A percentile compares a stretch with the other conserved stretches of the same genome.
These are phyloP conservation scores for Mus spicilegus DNA, from an alignment of 2,113 vertebrate genomes.

Conservation along the genomic window DNA sequence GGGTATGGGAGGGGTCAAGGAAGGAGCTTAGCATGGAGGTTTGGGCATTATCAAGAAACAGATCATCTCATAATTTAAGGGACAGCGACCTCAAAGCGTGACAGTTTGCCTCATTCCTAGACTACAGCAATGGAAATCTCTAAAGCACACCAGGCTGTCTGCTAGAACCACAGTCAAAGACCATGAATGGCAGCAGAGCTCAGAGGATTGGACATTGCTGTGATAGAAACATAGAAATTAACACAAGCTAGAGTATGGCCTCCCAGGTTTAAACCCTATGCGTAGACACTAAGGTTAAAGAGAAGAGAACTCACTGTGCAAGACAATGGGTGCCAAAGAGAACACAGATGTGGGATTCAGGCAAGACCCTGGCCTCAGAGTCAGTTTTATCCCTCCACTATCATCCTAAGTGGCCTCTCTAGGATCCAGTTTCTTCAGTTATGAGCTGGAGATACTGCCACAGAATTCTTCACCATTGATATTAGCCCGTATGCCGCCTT, in stretches of 20 bases:
- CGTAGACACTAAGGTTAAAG: not conserved
- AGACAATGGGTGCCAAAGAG: not conserved
- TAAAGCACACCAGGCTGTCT: not conserved
- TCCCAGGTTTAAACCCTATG: not conserved
- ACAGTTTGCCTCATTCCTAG: not conserved
- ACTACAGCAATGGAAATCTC: not conserved
- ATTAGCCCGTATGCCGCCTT: not conserved
- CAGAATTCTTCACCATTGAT: rapidly evolving
- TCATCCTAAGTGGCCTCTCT: not conserved
- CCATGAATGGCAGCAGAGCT: not conserved
- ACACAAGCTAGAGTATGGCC: not conserved
- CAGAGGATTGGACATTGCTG: not conserved
- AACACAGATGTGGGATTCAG: not conserved
- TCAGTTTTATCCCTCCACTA: not conserved
- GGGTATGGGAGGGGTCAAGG: not conserved
- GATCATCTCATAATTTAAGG: not conserved
- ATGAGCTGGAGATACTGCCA: not conserved
- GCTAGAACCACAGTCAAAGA: not conserved
- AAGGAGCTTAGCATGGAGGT: not conserved
- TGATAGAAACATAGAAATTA: not conserved
- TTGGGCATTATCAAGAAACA: not conserved
- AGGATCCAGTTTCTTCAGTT: not conserved
- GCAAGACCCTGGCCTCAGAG: not conserved
- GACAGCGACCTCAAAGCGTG: too few species aligned
- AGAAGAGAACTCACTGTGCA: not conserved